phyloP scores from a whole-genome alignment of 2,113 vertebrate genomes.

The Phocoena sinus region DNA sequence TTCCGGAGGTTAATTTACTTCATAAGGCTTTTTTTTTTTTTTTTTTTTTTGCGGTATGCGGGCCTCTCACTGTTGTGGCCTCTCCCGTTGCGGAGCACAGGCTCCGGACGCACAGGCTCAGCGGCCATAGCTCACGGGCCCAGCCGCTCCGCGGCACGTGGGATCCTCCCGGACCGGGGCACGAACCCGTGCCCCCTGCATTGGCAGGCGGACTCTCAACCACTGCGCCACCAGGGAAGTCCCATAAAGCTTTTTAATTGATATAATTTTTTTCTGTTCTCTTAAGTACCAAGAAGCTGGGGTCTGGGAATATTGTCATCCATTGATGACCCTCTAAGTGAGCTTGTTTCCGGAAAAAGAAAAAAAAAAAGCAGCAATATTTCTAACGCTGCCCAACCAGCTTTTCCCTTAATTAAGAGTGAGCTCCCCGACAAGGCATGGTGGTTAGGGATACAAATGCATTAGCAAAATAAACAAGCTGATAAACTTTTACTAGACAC shows the following conservation, averaged over 20 bases:
- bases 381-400: accelerated
- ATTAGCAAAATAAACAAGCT: neutral
- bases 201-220: too few species aligned
- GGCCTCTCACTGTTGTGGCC: too few species aligned
- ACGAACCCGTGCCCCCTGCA: too few species aligned
- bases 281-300: neutral
- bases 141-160: too few species aligned
- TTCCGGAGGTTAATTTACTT: neutral
- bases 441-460: neutral
- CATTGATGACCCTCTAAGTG: neutral
- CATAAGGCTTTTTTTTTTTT: neutral
- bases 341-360: neutral
- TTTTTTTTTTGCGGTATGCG: too few species aligned
- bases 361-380: neutral
- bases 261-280: neutral
- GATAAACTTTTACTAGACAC: neutral
- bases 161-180: too few species aligned
- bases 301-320: neutral
- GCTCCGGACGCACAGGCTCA: too few species aligned
- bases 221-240: too few species aligned
- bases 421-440: neutral
- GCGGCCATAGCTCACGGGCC: too few species aligned
- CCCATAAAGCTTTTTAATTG: neutral
- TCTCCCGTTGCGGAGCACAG: too few species aligned
- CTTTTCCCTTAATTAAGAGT: neutral